Evolutionary conservation across 2,888 invertebrate genomes (phyloP).

Genomic region (Brachypalpus laphriformis): DNA sequence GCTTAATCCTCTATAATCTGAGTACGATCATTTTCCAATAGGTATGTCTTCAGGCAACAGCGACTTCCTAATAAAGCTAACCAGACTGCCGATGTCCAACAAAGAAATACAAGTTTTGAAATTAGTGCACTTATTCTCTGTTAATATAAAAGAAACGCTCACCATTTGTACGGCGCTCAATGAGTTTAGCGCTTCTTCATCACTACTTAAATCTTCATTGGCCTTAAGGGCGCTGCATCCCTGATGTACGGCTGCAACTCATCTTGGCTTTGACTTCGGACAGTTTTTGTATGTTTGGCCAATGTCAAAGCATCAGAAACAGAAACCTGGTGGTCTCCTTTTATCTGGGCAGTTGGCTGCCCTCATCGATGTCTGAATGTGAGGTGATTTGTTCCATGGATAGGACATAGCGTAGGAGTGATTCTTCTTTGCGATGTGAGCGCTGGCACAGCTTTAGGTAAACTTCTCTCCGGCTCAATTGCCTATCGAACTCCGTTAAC

Average conservation of each 20-base stretch:
- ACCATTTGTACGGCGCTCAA: slow-evolving; percentile 31
- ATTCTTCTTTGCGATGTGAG: no score
- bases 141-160: slow-evolving; percentile 30
- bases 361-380: no score
- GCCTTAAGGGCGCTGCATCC: neutral
- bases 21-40: neutral
- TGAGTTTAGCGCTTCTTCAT: neutral
- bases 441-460: no score
- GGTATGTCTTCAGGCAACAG: slow-evolving; percentile 33
- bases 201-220: neutral
- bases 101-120: slow-evolving; percentile 25
- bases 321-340: neutral
- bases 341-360: neutral
- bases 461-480: no score
- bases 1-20: neutral
- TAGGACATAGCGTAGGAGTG: no score
- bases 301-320: neutral
- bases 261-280: neutral
- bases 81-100: slow-evolving; percentile 56
- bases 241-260: neutral
- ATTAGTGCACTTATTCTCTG: slow-evolving; percentile 7
- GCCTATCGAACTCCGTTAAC: no score
- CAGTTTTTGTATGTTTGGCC: slow-evolving; percentile 7
- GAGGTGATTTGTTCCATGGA: no score
- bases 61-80: slow-evolving; percentile 34